Evolutionary conservation across 1,140 invertebrate species (phyloP).

Genomic region (Drosophila melanica): DNA sequence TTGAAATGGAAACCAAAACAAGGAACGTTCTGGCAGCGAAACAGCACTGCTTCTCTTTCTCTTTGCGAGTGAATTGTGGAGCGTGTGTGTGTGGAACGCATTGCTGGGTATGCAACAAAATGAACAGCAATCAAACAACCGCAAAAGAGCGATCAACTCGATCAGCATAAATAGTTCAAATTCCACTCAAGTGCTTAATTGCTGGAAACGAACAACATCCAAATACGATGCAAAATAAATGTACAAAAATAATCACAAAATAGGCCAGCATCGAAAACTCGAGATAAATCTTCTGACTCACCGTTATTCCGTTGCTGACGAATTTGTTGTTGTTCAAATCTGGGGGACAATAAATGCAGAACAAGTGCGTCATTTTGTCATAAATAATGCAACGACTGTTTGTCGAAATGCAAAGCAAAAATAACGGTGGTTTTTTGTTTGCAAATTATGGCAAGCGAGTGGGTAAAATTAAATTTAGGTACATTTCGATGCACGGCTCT

Average conservation of each 20-base stretch:
- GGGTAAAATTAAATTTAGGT: background rate
- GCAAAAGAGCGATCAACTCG: constrained; percentile 13
- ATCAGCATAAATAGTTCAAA: constrained; percentile 48
- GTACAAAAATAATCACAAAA: background rate
- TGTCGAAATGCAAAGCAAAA: constrained; percentile 8
- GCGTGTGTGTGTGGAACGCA: constrained; percentile 26
- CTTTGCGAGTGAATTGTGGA: constrained; percentile 34
- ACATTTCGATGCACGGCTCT: background rate
- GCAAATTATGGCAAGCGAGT: background rate
- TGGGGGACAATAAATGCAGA: constrained; percentile 19
- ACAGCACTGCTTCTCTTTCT: constrained; percentile 21
- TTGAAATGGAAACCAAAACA: constrained; percentile 57
- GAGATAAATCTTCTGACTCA: constrained; percentile 36
- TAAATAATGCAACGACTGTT: constrained; percentile 45
- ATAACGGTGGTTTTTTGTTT: constrained; percentile 18
- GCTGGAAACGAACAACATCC: constrained; percentile 27
- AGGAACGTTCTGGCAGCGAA: constrained; percentile 54
- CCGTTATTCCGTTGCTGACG: constrained; percentile 12
- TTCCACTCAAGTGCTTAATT: constrained; percentile 48
- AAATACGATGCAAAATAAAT: constrained; percentile 17
- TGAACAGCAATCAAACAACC: constrained; percentile 7
- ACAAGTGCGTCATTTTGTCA: constrained; percentile 39
- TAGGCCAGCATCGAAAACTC: constrained; percentile 24
- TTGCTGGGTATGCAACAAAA: constrained; percentile 15
- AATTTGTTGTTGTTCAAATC: constrained; percentile 21